Evolutionary conservation across 92 coral and sea anemone species (phyloP).

Genomic region (Palythoa grandis): DNA sequence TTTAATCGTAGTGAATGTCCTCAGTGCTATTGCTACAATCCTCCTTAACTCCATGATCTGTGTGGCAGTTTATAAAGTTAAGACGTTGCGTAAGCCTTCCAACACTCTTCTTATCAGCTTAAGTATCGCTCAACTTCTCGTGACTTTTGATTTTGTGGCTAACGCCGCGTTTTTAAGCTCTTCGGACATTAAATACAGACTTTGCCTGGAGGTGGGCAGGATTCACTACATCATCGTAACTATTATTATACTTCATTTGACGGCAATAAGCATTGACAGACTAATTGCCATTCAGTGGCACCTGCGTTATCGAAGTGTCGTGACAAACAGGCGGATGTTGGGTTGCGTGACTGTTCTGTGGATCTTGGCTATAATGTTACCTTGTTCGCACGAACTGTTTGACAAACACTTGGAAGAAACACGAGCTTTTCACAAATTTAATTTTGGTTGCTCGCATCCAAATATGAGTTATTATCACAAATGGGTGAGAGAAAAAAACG

Average conservation of each 20-base stretch:
- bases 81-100: constrained; percentile 9
- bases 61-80: constrained; percentile 15
- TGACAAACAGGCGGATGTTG: constrained; percentile 14
- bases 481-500: neutral
- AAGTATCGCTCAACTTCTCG: constrained; percentile 11
- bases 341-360: constrained; percentile 1
- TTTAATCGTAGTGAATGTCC: neutral
- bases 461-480: neutral
- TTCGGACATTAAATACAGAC: neutral
- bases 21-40: neutral
- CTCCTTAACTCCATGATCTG: constrained; percentile 11
- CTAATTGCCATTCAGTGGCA: constrained; percentile 38
- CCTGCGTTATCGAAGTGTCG: constrained; percentile 14
- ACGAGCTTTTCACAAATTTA: constrained; percentile 1
- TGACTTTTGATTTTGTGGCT: constrained; percentile 2
- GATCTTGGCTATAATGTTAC: neutral
- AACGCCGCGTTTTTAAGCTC: constrained; percentile 6
- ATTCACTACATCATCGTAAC: neutral
- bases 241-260: constrained; percentile 8
- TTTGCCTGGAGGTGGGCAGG: neutral
- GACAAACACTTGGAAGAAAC: neutral
- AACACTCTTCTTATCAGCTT: constrained; percentile 6
- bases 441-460: constrained; percentile 11
- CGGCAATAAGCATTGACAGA: constrained; percentile 29
- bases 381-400: neutral